Evolutionary conservation across 2,797 vertebrate genomes (phyloP).

Genomic region (Eulemur albifrons): DNA sequence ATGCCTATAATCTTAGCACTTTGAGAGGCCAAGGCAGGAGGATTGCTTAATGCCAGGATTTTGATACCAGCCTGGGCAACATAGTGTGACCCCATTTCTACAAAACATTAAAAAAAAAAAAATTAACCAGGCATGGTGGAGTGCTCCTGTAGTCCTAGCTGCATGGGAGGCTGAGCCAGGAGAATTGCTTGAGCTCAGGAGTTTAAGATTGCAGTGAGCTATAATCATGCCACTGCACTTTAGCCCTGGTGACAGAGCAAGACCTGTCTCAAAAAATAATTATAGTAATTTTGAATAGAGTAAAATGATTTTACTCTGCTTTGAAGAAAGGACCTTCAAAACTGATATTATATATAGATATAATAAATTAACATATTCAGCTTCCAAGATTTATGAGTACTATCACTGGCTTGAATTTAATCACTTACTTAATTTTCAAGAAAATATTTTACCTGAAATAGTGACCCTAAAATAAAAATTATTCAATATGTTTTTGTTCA

Average conservation of each 20-base stretch:
- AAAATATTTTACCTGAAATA: background rate
- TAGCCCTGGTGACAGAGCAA: too few species aligned
- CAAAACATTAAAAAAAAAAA: too few species aligned
- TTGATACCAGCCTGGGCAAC: background rate
- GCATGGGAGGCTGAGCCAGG: too few species aligned
- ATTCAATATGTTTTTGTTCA: background rate
- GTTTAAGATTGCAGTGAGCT: too few species aligned
- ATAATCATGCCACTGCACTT: too few species aligned
- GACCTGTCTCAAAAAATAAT: too few species aligned
- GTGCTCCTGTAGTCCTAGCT: too few species aligned
- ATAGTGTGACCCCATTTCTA: too few species aligned
- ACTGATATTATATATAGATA: background rate
- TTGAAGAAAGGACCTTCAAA: background rate
- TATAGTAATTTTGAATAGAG: background rate
- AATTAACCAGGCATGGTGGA: too few species aligned
- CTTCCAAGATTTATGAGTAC: background rate
- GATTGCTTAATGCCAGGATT: background rate
- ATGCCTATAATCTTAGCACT: background rate
- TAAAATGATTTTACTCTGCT: background rate
- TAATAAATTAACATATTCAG: background rate
- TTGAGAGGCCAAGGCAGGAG: background rate
- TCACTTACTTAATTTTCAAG: background rate
- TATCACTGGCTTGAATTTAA: background rate
- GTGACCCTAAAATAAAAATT: background rate
- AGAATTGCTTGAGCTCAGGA: too few species aligned